Evolutionary conservation across 1,140 invertebrate species (phyloP), one percentile per base, ranked within the genome.

Genomic region (Zaprionus taronus): DNA sequence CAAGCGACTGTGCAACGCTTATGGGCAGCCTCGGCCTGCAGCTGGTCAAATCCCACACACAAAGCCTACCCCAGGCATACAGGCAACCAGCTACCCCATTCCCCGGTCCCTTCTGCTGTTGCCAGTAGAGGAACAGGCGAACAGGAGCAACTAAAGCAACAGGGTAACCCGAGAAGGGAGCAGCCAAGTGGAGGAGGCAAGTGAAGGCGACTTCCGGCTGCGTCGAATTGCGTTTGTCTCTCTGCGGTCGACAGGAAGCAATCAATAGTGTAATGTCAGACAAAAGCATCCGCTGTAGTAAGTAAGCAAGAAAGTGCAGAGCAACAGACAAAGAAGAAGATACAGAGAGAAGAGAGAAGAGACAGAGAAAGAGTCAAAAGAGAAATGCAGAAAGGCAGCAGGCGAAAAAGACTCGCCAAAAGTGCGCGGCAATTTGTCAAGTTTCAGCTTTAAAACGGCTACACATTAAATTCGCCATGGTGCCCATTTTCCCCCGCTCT

Each of bases 201-300:
- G 72, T 78, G 80, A 65, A 75, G 65, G 72, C 68, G 70, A 83
- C 86, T 85, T 90, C 85, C 85, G 86, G 47, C 64, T 89, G 66
- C 49, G 38, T 31, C 61, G 53, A 60, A 63, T 76, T 83, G 87
- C 69, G 76, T 81, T 83, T 83, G 70, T 76, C 73, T 83, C 67
- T 64, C 81, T 87, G 81, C 66, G 77, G 79, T 74, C 79, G 87
- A 86, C 83, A 84, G 87, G 83, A 91, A 84, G 83, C 82, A 91
- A 91, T 87, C 89, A 89, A 91, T 91, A 89, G 81, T 79, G 73
- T 80, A 74, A 85, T 76, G 76, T 76, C 89, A 74, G 83, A 91
- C 87, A 87, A 87, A 77, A 73, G 85, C 77, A 84, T 79, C 80
- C 78, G 80, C 64, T 68, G 66, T 63, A 72, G 79, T 79, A 41